phyloP scores from a whole-genome alignment of 2,113 vertebrate species.

The Chlamydotis undulata region DNA sequence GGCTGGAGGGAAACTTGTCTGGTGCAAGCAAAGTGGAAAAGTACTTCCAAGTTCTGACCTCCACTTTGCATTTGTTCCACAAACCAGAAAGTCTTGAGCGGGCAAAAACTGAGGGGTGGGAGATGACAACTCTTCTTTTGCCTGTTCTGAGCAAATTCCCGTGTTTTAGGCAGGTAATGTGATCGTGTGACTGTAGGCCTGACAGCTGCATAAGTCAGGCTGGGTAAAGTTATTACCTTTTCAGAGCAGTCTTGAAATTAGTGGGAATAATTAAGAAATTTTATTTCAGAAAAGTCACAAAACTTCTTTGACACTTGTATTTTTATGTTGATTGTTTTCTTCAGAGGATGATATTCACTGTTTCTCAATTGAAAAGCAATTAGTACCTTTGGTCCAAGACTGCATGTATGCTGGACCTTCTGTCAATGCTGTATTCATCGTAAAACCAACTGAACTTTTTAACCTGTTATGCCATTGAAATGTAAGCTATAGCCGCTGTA shows the following conservation, averaged over 20 bases:
- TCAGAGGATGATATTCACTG: background rate
- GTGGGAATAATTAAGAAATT: background rate
- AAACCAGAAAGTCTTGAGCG: background rate
- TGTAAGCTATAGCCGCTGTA: background rate
- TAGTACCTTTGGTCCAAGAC: background rate
- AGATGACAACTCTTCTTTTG: background rate
- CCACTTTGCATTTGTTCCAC: background rate
- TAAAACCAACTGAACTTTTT: background rate
- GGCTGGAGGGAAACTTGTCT: background rate
- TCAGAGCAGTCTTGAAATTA: background rate
- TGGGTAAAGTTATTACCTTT: background rate
- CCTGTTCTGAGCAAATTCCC: background rate
- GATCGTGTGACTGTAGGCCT: accelerated
- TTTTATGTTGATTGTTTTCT: background rate
- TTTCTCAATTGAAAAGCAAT: background rate
- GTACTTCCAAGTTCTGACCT: background rate
- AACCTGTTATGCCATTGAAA: background rate
- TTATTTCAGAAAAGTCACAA: background rate
- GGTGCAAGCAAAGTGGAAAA: background rate
- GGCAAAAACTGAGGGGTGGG: accelerated
- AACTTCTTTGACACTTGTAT: background rate
- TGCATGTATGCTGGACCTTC: background rate
- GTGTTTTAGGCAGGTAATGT: background rate
- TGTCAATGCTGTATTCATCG: background rate
- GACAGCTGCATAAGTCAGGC: background rate